Evolutionary conservation across 2,888 invertebrate genomes (phyloP), one percentile per base, ranked within the genome.

Genomic region (Coleophora deauratella): DNA sequence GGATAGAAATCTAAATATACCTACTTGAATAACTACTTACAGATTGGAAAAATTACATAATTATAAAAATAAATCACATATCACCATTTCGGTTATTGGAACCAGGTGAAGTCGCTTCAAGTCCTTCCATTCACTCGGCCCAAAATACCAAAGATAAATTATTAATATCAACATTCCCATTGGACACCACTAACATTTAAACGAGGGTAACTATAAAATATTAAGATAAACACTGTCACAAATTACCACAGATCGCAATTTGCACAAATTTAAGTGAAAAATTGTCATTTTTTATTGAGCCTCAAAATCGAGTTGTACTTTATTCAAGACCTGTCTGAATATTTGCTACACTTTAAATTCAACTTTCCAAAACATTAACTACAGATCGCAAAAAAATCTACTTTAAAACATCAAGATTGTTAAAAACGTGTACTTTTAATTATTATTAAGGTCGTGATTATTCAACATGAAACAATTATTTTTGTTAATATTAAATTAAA

Each of bases 41-140:
- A 21, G 6, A 21, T 6, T 21, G 21, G 21, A 21, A 6, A 21
- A 4, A 21, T 62, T 67, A 66, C 62, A 62, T 50, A 62, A n/a
- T n/a, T 72, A 75, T 70, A 71, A 72, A 77, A 73, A 72, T 59
- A 77, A 74, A 81, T 84, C 79, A 80, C 79, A 77, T 71, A 56
- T 68, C 71, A 68, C 66, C 58, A 41, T 38, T 51, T 46, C 54
- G 58, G 54, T 52, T 63, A 49, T 47, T 40, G 40, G 21, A 6
- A 47, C 41, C 40, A 35, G 46, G 6, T 6, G 21, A 21, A 3
- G 21, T 41, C 51, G 59, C 55, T 57, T 48, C 41, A 44, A 41
- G 45, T 45, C 45, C 42, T 43, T 45, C 33, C 38, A 46, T 51
- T 32, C 51, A 65, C 68, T 66, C 70, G 69, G 70, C 69, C 67